phyloP scores from a whole-genome alignment of 2,797 vertebrate genomes.

The Ispidina lecontei region DNA sequence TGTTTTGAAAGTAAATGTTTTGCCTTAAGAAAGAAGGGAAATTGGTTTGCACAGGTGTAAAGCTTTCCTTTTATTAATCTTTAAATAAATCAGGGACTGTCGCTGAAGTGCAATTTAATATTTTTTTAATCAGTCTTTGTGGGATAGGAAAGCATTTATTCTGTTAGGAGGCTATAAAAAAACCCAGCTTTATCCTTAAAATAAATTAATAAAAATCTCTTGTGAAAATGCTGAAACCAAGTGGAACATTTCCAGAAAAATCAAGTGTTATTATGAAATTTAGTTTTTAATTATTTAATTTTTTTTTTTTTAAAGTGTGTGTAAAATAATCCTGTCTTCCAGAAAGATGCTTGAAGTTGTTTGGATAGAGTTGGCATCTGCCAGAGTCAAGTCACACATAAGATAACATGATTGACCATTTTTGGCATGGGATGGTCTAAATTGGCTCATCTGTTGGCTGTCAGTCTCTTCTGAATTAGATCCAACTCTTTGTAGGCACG shows the following conservation, averaged over 20 bases:
- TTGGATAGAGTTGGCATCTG: constrained; percentile 74
- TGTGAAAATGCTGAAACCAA: constrained; percentile 43
- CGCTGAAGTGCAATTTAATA: not conserved
- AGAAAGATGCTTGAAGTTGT: constrained; percentile 71
- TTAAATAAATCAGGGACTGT: constrained; percentile 31
- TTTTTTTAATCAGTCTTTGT: constrained; percentile 23
- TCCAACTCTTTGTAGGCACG: constrained; percentile 80
- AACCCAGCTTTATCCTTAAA: constrained; percentile 21
- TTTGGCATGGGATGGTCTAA: constrained; percentile 80
- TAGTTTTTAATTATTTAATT: not conserved
- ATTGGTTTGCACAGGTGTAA: constrained; percentile 46
- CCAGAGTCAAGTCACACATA: constrained; percentile 74
- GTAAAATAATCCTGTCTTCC: constrained; percentile 67
- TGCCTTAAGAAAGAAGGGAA: not conserved
- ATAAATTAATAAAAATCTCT: constrained; percentile 54
- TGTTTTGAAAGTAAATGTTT: not conserved
- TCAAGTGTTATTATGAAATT: constrained; percentile 35
- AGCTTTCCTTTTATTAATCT: constrained; percentile 35
- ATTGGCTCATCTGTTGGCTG: constrained; percentile 80
- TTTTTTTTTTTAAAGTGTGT: not conserved
- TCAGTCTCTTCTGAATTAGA: constrained; percentile 75
- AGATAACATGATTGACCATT: constrained; percentile 80
- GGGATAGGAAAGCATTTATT: constrained; percentile 43
- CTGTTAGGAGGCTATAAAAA: constrained; percentile 10
- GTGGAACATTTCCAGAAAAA: constrained; percentile 47